These are phyloP conservation scores for Drosophila rhopaloa DNA, from an alignment of 1,140 invertebrate species.

Conservation along the genomic window DNA sequence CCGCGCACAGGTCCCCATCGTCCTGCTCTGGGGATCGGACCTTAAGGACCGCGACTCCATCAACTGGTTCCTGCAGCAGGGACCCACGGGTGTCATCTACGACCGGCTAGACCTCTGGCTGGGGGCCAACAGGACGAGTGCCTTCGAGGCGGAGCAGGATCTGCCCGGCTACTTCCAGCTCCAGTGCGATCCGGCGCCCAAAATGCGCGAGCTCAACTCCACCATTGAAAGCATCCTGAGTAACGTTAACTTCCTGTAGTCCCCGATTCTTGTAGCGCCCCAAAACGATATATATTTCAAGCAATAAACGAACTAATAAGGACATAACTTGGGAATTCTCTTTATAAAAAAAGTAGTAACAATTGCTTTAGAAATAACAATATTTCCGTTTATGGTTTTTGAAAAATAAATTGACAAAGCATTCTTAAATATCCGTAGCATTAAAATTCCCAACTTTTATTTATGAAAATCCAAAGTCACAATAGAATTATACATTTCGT, in stretches of 20 bases:
- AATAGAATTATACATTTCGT: background rate
- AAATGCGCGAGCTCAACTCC: slow-evolving; percentile 42
- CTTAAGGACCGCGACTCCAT: slow-evolving; percentile 94
- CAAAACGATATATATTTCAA: slow-evolving; percentile 23
- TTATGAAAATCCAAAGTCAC: too few relatives aligned
- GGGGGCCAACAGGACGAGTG: slow-evolving; percentile 45
- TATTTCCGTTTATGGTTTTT: too few relatives aligned
- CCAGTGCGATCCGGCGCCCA: slow-evolving; percentile 54
- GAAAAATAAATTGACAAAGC: too few relatives aligned
- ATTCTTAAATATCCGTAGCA: too few relatives aligned
- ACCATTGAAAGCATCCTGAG: slow-evolving; percentile 78
- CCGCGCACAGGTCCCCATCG: slow-evolving; percentile 90
- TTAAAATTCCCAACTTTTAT: too few relatives aligned
- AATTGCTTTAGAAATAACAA: too few relatives aligned
- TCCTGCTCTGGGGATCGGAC: slow-evolving; percentile 98
- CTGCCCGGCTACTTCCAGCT: slow-evolving; percentile 75
- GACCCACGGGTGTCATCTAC: slow-evolving; percentile 96
- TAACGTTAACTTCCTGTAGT: slow-evolving; percentile 78
- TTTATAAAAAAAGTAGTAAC: background rate
- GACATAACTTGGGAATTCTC: background rate
- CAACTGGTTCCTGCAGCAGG: slow-evolving; percentile 92
- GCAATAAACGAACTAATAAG: slow-evolving; percentile 50
- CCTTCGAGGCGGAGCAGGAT: slow-evolving; percentile 68
- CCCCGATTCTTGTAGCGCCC: background rate
- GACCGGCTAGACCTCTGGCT: slow-evolving; percentile 92